These are phyloP conservation scores for Plemyria rubiginata DNA, from an alignment of 2,888 invertebrate species.

Conservation along the genomic window DNA sequence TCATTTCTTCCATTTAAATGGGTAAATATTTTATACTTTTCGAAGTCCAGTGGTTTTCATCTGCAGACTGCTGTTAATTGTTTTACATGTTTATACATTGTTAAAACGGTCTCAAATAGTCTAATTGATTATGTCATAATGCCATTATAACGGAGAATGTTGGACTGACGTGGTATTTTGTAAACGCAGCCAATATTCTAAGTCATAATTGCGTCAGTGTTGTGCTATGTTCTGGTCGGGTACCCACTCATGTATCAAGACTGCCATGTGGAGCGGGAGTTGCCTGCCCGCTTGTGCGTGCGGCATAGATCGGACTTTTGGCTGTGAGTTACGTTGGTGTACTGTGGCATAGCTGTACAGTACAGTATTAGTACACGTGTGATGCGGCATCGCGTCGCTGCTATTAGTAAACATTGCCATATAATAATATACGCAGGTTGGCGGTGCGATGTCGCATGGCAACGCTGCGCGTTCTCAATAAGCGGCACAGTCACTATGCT, in stretches of 20 bases:
- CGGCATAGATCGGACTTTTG: neutral
- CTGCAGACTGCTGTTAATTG: conserved; percentile 28
- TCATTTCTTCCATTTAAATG: conserved; percentile 30
- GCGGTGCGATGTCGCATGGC: conserved; percentile 20
- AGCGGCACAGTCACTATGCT: conserved; percentile 2
- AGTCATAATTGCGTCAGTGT: conserved; percentile 18
- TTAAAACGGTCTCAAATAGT: conserved; percentile 31
- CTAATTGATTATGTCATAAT: conserved; percentile 20
- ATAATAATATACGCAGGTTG: conserved; percentile 16
- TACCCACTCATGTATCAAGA: conserved; percentile 36
- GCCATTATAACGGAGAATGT: conserved; percentile 19
- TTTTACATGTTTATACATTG: conserved; percentile 34
- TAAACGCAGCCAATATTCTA: conserved; percentile 23
- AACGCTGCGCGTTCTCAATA: conserved; percentile 1
- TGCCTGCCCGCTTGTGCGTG: conserved; percentile 21
- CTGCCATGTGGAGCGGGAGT: conserved; percentile 32
- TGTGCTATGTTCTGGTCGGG: conserved; percentile 34
- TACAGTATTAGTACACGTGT: conserved; percentile 7
- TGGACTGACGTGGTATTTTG: conserved; percentile 19
- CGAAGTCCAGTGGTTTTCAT: conserved; percentile 27
- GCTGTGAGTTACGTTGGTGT: conserved; percentile 14
- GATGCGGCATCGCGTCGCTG: conserved; percentile 21
- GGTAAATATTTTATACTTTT: conserved; percentile 22
- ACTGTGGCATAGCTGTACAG: neutral
- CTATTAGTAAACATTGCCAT: conserved; percentile 29